Percentiles rank a stretch among this genome's conserved stretches.
These are phyloP conservation scores for Fregata magnificens DNA, from an alignment of 2,113 vertebrate species.

Conservation along the genomic window DNA sequence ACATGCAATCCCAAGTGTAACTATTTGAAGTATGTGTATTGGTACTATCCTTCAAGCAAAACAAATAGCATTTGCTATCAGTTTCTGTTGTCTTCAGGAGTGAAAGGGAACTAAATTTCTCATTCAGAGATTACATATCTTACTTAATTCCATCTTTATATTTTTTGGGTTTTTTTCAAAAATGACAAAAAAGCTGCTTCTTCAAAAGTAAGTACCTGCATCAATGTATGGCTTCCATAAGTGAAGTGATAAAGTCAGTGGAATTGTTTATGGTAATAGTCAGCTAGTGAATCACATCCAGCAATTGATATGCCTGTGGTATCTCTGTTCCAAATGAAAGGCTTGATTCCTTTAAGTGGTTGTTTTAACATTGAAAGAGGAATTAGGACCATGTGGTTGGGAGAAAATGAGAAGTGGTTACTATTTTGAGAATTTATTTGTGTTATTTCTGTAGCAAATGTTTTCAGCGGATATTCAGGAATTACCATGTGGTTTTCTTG, in stretches of 20 bases:
- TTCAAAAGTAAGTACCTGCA: not conserved
- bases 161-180: not conserved
- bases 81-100: not conserved
- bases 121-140: not conserved
- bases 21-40: not conserved
- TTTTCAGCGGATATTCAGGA: not conserved
- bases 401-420: not conserved
- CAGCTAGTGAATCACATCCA: not conserved
- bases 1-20: not conserved
- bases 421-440: not conserved
- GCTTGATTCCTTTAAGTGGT: not conserved
- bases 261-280: not conserved
- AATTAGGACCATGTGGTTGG: not conserved
- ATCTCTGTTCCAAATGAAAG: not conserved
- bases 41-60: not conserved
- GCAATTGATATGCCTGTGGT: not conserved
- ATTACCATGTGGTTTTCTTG: not conserved
- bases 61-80: not conserved
- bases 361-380: not conserved
- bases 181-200: not conserved
- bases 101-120: not conserved
- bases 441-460: not conserved
- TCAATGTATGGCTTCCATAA: not conserved
- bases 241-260: not conserved
- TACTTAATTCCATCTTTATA: not conserved